A percentile compares a stretch with the other conserved stretches of the same genome.
Conservation (phyloP, 2,797 vertebrate species). For the Pitangus sulphuratus region DNA sequence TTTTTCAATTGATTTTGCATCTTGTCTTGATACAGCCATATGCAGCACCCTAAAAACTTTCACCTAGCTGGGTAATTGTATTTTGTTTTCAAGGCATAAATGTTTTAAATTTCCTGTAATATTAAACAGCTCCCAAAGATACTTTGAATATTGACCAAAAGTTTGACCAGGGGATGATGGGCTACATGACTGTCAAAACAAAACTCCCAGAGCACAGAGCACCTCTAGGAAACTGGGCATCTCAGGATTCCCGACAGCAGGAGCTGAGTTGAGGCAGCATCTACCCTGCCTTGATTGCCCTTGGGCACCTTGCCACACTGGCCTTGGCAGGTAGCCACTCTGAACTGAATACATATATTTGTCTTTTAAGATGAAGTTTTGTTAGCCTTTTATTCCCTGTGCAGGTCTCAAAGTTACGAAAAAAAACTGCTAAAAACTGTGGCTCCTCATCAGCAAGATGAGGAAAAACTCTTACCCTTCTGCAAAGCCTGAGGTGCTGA, state of each 20-base stretch:
- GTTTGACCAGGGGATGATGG: accelerated
- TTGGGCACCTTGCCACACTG: background rate
- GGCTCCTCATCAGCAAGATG: background rate
- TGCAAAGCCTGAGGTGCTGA: background rate
- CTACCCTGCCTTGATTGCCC: background rate
- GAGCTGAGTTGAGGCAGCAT: background rate
- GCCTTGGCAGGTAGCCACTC: background rate
- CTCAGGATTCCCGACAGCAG: background rate
- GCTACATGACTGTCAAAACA: background rate
- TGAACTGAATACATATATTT: background rate
- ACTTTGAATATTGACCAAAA: background rate
- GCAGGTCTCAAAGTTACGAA: background rate
- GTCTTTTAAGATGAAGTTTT: background rate
- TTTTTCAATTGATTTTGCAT: background rate
- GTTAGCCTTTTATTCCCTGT: background rate
- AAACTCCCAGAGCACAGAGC: background rate
- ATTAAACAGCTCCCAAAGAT: background rate
- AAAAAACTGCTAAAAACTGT: background rate
- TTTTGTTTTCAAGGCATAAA: background rate
- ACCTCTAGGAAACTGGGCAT: background rate
- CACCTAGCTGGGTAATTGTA: background rate
- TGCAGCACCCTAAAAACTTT: background rate
- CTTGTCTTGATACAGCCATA: background rate
- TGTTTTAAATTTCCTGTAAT: background rate
- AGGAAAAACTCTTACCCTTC: background rate